Percentiles rank a stretch among this genome's conserved stretches.
Conservation (phyloP, 2,888 invertebrate genomes). For the Icerya purchasi region DNA sequence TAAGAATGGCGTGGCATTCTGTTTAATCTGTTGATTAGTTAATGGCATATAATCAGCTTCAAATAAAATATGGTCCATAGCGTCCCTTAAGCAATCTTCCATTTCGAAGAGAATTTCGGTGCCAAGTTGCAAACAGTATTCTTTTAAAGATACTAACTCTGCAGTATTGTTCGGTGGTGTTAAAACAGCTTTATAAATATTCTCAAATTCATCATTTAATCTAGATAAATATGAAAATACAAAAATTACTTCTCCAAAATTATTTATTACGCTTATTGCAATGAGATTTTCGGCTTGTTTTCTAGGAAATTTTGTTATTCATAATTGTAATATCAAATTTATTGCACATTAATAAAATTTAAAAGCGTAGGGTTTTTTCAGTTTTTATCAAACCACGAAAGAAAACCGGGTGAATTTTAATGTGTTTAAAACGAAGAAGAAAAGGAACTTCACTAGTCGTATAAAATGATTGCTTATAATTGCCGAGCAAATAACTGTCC, state of each 20-base stretch:
- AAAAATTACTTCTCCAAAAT: slow-evolving; percentile 46
- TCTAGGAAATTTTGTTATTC: no score
- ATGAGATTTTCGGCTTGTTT: no score
- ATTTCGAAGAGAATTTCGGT: slow-evolving; percentile 43
- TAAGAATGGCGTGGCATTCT: slow-evolving; percentile 67
- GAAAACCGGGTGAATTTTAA: no score
- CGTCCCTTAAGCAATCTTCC: slow-evolving; percentile 46
- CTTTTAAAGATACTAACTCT: slow-evolving; percentile 60
- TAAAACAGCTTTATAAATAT: slow-evolving; percentile 40
- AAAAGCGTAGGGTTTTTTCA: no score
- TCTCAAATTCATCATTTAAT: slow-evolving; percentile 43
- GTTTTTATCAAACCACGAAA: no score
- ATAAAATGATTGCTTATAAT: no score
- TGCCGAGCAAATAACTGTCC: no score
- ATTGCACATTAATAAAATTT: no score
- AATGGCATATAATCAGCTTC: slow-evolving; percentile 61
- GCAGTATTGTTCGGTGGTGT: slow-evolving; percentile 63
- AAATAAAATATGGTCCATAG: slow-evolving; percentile 52
- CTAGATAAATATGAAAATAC: slow-evolving; percentile 27
- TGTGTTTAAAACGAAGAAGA: no score
- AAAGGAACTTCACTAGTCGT: no score
- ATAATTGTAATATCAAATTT: no score
- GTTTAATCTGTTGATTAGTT: slow-evolving; percentile 65
- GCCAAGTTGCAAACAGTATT: slow-evolving; percentile 53
- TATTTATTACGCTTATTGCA: no score